Evolutionary conservation across 2,888 invertebrate genomes (phyloP).

Genomic region (Acanthosepion esculentum): DNA sequence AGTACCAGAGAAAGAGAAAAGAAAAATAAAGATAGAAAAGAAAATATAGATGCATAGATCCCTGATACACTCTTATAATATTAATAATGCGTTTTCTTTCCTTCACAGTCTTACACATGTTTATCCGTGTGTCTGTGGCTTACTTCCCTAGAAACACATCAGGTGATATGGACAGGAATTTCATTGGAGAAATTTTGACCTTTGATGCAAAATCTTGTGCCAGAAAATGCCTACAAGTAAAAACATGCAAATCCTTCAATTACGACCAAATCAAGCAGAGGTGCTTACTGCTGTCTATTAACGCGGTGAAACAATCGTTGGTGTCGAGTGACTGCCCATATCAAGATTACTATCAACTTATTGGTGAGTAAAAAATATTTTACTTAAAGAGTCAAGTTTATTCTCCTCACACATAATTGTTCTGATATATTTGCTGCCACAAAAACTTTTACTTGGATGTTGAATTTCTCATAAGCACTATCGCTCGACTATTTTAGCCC

Average conservation of each 20-base stretch:
- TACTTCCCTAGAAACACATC: not conserved
- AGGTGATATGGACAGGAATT: not conserved
- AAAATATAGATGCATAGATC: too few species aligned
- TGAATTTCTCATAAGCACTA: too few species aligned
- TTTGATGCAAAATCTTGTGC: not conserved
- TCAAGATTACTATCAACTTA: not conserved
- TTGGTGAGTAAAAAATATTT: not conserved
- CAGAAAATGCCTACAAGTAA: not conserved
- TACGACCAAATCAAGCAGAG: not conserved
- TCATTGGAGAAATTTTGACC: not conserved
- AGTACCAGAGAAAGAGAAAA: too few species aligned
- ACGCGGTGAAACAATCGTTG: not conserved
- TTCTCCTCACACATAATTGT: not conserved
- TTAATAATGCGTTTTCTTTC: not conserved
- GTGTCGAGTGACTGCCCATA: not conserved
- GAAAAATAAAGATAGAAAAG: too few species aligned
- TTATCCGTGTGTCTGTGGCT: slow-evolving; percentile 38
- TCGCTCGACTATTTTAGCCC: too few species aligned
- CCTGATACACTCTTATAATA: not conserved
- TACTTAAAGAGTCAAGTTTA: not conserved
- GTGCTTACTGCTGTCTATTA: not conserved
- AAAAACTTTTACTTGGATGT: too few species aligned
- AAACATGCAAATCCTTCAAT: not conserved
- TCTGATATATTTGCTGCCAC: too few species aligned
- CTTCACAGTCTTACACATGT: not conserved